phyloP scores from a whole-genome alignment of 2,113 vertebrate species.

The Oriolus oriolus region DNA sequence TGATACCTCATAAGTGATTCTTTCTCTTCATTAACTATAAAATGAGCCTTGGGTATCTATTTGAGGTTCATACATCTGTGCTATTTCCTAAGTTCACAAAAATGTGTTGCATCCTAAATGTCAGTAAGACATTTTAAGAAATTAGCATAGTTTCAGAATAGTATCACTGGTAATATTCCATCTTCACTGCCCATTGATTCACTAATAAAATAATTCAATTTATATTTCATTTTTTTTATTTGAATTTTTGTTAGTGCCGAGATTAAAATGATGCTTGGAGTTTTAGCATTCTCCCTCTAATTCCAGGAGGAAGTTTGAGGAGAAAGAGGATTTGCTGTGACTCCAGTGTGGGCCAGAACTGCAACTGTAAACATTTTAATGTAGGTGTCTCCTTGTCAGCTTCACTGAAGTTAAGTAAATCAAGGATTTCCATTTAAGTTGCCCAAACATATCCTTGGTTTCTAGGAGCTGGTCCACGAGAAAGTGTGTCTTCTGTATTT shows the following conservation, averaged over 20 bases:
- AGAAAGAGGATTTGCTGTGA: neutral
- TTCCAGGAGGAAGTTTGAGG: neutral
- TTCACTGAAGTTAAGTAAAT: neutral
- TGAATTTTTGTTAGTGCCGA: neutral
- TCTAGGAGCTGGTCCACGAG: neutral
- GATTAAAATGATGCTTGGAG: neutral
- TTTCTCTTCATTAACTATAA: slow-evolving; percentile 5
- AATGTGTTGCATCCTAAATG: neutral
- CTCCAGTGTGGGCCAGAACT: neutral
- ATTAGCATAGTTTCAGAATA: neutral
- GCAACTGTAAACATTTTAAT: neutral
- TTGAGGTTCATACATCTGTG: neutral
- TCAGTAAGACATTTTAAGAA: slow-evolving; percentile 30
- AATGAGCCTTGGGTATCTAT: neutral
- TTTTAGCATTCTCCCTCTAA: neutral
- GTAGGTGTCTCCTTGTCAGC: neutral
- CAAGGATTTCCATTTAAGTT: neutral
- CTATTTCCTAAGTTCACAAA: neutral
- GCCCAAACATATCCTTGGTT: neutral
- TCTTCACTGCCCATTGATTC: neutral
- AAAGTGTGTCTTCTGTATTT: neutral
- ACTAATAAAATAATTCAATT: neutral
- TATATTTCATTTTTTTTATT: neutral
- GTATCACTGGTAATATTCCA: neutral
- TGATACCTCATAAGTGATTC: neutral